Conservation (phyloP, 2,888 invertebrate species). For the Ormyrus nitidulus region DNA sequence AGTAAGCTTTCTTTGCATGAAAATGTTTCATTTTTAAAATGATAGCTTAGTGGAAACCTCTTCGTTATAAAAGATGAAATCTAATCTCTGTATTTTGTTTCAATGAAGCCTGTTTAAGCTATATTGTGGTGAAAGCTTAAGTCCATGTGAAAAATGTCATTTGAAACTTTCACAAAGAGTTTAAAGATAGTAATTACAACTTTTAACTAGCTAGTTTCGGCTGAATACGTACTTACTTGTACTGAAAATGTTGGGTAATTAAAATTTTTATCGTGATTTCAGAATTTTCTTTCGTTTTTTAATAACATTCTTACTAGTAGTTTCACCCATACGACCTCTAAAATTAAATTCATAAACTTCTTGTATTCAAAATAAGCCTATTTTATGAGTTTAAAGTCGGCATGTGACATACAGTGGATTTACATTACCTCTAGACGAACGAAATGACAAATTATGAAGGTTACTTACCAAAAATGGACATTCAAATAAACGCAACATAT, state of each 20-base stretch:
- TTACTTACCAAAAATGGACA: too few species aligned
- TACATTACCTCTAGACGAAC: too few species aligned
- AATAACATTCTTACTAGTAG: background rate
- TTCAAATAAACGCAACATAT: too few species aligned
- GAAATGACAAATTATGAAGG: too few species aligned
- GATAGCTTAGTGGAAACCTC: background rate
- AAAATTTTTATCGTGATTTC: slow-evolving; percentile 15
- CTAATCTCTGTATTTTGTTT: background rate
- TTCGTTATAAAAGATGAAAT: slow-evolving; percentile 2
- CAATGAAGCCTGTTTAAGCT: slow-evolving; percentile 1
- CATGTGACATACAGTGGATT: too few species aligned
- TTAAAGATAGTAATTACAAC: slow-evolving; percentile 13
- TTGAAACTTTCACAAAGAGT: slow-evolving; percentile 13
- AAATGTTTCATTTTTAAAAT: too few species aligned
- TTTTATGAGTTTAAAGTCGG: too few species aligned
- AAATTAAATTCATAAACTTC: too few species aligned
- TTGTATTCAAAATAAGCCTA: too few species aligned
- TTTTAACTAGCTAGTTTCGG: background rate
- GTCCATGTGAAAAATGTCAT: slow-evolving; percentile 9
- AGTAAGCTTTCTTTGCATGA: too few species aligned
- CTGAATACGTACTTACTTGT: background rate
- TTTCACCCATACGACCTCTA: too few species aligned
- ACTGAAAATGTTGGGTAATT: background rate
- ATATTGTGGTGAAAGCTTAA: slow-evolving; percentile 1
- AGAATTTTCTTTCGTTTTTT: background rate